phyloP scores from a whole-genome alignment of 2,113 vertebrate genomes.

The Mugil cephalus region DNA sequence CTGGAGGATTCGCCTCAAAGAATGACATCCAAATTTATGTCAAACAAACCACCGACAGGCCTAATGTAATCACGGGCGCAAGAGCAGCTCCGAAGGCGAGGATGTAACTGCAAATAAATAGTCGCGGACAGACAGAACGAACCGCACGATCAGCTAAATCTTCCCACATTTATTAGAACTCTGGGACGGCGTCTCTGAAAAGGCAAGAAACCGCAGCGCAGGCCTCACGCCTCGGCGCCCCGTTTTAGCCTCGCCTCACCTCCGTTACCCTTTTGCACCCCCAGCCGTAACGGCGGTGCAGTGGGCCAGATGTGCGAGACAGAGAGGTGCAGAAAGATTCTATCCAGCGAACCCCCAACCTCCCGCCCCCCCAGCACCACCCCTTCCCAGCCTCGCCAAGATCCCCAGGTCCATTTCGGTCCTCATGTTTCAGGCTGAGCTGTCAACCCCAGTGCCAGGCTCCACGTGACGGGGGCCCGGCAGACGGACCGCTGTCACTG shows the following conservation, averaged over 20 bases:
- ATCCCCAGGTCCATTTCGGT: slow-evolving; percentile 41
- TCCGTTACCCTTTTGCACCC: slow-evolving; percentile 11
- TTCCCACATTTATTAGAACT: slow-evolving; percentile 27
- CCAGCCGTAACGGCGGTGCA: slow-evolving; percentile 39
- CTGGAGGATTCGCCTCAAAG: background rate
- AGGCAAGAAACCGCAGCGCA: slow-evolving; percentile 43
- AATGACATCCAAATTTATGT: slow-evolving; percentile 51
- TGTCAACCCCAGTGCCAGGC: slow-evolving; percentile 47
- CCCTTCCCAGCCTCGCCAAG: slow-evolving; percentile 5
- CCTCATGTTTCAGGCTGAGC: slow-evolving; percentile 39
- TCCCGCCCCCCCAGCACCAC: no score
- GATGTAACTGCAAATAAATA: no score
- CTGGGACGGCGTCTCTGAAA: background rate
- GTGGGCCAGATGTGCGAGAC: slow-evolving; percentile 57
- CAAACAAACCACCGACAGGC: slow-evolving; percentile 32
- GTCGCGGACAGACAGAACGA: slow-evolving; percentile 15
- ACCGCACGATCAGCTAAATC: slow-evolving; percentile 29
- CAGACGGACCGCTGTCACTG: slow-evolving; percentile 50
- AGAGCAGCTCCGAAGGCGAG: background rate
- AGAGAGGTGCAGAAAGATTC: slow-evolving; percentile 62
- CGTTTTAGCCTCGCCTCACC: slow-evolving; percentile 26
- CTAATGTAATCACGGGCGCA: slow-evolving; percentile 13
- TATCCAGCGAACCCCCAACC: slow-evolving; percentile 30
- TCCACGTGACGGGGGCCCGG: slow-evolving; percentile 37
- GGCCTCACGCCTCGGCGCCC: slow-evolving; percentile 19